Evolutionary conservation across 2,797 vertebrate genomes (phyloP), one percentile per base, ranked within the genome.

Genomic region (Phaenicophaeus curvirostris): DNA sequence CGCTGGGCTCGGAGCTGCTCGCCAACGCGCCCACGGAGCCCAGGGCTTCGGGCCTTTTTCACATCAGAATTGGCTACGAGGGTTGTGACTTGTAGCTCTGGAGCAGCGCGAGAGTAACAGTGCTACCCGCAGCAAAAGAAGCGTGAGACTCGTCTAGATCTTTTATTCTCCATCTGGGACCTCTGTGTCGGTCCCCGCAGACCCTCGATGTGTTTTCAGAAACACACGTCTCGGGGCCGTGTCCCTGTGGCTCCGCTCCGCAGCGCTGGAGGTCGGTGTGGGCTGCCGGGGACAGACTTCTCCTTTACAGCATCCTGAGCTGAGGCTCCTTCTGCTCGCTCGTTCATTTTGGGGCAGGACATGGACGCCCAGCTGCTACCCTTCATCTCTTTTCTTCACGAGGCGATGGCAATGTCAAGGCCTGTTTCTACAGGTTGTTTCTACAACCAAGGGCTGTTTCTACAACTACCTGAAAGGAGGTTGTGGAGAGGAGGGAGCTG

Each of bases 11-110:
- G 3, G 4, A 5, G 67, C 78, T 53, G 18, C 82, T 30, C 5
- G 0, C 9, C 1, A 66, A 23, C 2, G 1, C 33, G 78, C 62
- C 59, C 5, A 0, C 1, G 37, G 46, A n/a, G 10, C n/a, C 14
- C 4, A 23, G 7, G 8, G 33, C 68, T 79, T 39, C 6, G 0
- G 44, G 41, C 0, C 37, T 20, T 39, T 7, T 8, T 9, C 42
- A 1, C 18, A 55, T 75, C 11, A 0, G 1, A 20, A 4, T 5
- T 50, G 50, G 3, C 74, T 23, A 1, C 59, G 11, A 44, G 85
- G 46, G 23, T 59, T 84, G 51, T 42, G 67, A 48, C 63, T 48
- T 58, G 46, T 46, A 39, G 76, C 35, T 81, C 42, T 21, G 69
- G 28, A 68, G 51, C 18, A 41, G 53, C 0, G 6, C 0, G 0